A percentile compares a stretch with the other conserved stretches of the same genome.
Conservation (phyloP, 2,888 invertebrate species). For the Cheilosia pagana region DNA sequence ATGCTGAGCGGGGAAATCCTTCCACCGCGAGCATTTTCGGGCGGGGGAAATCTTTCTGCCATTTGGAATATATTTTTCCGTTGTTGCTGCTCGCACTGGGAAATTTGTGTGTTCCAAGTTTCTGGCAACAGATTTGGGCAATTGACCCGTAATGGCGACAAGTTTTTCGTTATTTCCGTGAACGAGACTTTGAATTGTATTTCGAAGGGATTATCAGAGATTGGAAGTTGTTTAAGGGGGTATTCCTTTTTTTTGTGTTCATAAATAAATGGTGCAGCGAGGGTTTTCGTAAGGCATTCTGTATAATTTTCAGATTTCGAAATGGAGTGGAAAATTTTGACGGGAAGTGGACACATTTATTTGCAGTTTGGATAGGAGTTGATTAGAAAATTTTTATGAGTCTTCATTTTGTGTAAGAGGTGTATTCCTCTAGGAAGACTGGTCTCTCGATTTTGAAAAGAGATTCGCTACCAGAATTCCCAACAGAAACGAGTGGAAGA, state of each 20-base stretch:
- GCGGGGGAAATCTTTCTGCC: slow-evolving; percentile 36
- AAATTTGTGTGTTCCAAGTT: slow-evolving; percentile 57
- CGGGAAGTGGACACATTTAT: background rate
- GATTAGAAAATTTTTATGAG: too few relatives aligned
- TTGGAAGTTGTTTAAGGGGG: slow-evolving; percentile 21
- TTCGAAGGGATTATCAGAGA: slow-evolving; percentile 34
- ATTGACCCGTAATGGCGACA: slow-evolving; percentile 72
- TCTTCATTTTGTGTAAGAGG: too few relatives aligned
- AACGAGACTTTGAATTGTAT: slow-evolving; percentile 33
- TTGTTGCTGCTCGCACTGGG: slow-evolving; percentile 2
- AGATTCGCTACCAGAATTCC: too few relatives aligned
- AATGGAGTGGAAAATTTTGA: background rate
- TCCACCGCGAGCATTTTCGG: slow-evolving; percentile 4
- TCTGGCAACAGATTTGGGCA: slow-evolving; percentile 70
- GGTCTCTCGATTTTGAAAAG: too few relatives aligned
- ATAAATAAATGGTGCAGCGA: background rate
- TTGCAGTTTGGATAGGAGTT: too few relatives aligned
- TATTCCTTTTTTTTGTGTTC: slow-evolving; percentile 11
- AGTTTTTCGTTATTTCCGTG: slow-evolving; percentile 44
- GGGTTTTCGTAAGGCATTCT: background rate
- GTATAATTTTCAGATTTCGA: background rate
- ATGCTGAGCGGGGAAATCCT: background rate
- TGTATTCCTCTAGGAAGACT: too few relatives aligned
- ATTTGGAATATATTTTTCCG: slow-evolving; percentile 27
- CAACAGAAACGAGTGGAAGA: too few relatives aligned